phyloP scores from a whole-genome alignment of 2,797 vertebrate species.

The Synanceia verrucosa region DNA sequence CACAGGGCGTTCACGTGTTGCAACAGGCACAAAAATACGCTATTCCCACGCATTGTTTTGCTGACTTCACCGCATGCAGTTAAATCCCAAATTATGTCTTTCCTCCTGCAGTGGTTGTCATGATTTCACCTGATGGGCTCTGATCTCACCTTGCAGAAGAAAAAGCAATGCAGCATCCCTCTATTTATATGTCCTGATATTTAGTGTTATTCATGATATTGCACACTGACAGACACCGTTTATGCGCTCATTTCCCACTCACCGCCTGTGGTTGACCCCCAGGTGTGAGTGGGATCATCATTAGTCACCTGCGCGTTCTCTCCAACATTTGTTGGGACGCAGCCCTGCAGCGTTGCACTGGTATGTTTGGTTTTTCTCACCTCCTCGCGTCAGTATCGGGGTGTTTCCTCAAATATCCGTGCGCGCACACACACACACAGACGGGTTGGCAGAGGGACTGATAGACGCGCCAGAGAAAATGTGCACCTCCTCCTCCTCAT shows the following conservation, averaged over 20 bases:
- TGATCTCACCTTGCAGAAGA: not conserved
- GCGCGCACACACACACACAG: not conserved
- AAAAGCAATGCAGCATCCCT: not conserved
- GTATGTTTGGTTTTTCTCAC: constrained; percentile 5
- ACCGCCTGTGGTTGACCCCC: constrained; percentile 8
- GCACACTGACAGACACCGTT: not conserved
- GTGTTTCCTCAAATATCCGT: constrained; percentile 71
- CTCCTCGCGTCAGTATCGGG: constrained; percentile 44
- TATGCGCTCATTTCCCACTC: too few species aligned
- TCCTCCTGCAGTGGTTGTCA: not conserved
- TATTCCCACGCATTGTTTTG: constrained; percentile 65
- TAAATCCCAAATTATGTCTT: not conserved
- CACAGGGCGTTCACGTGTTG: constrained; percentile 81
- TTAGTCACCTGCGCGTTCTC: constrained; percentile 35
- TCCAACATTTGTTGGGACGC: constrained; percentile 4
- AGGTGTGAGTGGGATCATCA: constrained; percentile 41
- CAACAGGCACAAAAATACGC: constrained; percentile 68
- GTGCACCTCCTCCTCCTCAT: not conserved
- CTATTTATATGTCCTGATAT: not conserved
- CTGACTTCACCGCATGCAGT: constrained; percentile 42
- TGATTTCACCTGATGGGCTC: not conserved
- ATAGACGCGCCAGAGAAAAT: constrained; percentile 30
- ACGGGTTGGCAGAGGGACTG: constrained; percentile 22
- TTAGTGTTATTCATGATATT: not conserved
- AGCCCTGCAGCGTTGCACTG: constrained; percentile 14